Conservation (phyloP, 2,888 invertebrate species). For the Harpalus rufipes region DNA sequence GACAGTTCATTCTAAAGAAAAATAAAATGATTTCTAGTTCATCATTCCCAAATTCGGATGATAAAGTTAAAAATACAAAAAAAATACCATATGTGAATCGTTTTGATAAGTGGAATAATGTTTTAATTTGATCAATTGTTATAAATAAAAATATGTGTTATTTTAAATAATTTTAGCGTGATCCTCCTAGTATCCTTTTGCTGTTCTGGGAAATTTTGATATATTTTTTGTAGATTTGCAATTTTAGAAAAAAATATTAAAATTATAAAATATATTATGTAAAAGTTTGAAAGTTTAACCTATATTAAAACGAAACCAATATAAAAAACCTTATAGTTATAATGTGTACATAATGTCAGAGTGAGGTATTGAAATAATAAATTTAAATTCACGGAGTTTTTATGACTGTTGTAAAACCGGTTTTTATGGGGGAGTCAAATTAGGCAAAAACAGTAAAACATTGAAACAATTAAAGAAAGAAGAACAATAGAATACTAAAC, state of each 20-base stretch:
- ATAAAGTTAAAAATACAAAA: too few relatives aligned
- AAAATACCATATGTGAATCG: too few relatives aligned
- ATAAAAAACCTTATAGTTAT: not conserved
- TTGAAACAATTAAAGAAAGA: slow-evolving; percentile 3
- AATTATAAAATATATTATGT: not conserved
- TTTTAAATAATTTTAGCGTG: too few relatives aligned
- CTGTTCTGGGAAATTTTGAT: not conserved
- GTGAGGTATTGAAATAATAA: not conserved
- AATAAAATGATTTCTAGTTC: too few relatives aligned
- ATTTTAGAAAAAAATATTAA: not conserved
- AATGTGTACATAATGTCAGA: not conserved
- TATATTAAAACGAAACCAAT: not conserved
- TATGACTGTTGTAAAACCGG: not conserved
- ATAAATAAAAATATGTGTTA: too few relatives aligned
- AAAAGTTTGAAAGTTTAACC: not conserved
- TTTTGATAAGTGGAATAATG: too few relatives aligned
- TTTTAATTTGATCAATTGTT: too few relatives aligned
- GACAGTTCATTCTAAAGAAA: too few relatives aligned
- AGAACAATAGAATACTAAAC: not conserved
- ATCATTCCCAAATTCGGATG: too few relatives aligned
- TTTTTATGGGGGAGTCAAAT: not conserved
- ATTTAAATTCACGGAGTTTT: not conserved
- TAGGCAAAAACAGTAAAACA: not conserved
- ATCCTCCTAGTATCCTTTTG: not conserved
- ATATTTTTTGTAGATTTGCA: not conserved